These are phyloP conservation scores for Mechanitis messenoides DNA, from an alignment of 2,888 invertebrate species.

Conservation along the genomic window DNA sequence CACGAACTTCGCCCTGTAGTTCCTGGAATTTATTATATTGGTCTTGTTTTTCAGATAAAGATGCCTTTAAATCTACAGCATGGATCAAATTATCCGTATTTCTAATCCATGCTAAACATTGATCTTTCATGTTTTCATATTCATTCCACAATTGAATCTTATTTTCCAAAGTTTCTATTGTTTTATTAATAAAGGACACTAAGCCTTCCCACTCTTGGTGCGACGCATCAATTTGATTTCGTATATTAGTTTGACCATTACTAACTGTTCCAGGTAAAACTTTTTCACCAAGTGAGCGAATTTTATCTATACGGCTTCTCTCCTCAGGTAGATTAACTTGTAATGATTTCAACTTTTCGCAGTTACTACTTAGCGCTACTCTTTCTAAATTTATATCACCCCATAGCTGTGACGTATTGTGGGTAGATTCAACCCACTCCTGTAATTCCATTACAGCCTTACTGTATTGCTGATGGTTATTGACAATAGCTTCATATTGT, in stretches of 20 bases:
- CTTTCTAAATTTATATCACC: slow-evolving; percentile 89
- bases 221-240: slow-evolving; percentile 90
- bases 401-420: slow-evolving; percentile 88
- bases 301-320: slow-evolving; percentile 87
- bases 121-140: slow-evolving; percentile 90
- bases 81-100: slow-evolving; percentile 92
- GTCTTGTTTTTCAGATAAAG: slow-evolving; percentile 87
- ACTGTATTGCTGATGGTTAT: slow-evolving; percentile 91
- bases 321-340: slow-evolving; percentile 89
- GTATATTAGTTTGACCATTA: slow-evolving; percentile 88
- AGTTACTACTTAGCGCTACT: slow-evolving; percentile 89
- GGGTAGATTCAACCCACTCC: slow-evolving; percentile 91
- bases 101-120: slow-evolving; percentile 90
- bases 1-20: slow-evolving; percentile 91
- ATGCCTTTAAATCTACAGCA: slow-evolving; percentile 90
- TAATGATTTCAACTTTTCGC: slow-evolving; percentile 89
- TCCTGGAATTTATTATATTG: slow-evolving; percentile 87
- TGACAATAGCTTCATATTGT: slow-evolving; percentile 90
- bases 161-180: slow-evolving; percentile 86
- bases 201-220: slow-evolving; percentile 94
- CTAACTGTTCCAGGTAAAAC: slow-evolving; percentile 92
- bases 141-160: slow-evolving; percentile 94
- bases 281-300: slow-evolving; percentile 89
- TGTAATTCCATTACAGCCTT: slow-evolving; percentile 90
- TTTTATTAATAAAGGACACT: slow-evolving; percentile 83